phyloP scores from a whole-genome alignment of 2,113 vertebrate genomes.

The Orcinus orca region DNA sequence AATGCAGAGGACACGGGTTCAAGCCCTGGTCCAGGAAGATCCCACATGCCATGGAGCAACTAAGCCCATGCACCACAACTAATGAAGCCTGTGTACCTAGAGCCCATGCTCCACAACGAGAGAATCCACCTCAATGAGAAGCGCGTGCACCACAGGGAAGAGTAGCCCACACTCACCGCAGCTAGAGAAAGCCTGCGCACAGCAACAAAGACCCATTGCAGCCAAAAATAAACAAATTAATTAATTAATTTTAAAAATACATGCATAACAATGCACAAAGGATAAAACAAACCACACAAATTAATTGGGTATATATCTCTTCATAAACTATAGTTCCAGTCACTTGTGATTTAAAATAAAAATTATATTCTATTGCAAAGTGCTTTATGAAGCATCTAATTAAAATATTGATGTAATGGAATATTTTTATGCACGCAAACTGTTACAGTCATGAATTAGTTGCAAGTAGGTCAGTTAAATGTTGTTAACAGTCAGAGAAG shows the following conservation, averaged over 20 bases:
- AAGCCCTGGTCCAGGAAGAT: too few relatives aligned
- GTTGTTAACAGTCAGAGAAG: background rate
- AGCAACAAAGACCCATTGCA: too few relatives aligned
- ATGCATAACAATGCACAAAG: background rate
- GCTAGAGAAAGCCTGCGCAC: too few relatives aligned
- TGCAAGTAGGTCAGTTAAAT: slow-evolving; percentile 27
- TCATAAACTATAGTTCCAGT: background rate
- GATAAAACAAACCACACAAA: background rate
- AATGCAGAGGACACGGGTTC: too few relatives aligned
- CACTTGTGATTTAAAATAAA: background rate
- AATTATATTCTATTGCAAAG: background rate
- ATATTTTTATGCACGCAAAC: background rate
- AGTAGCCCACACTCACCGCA: too few relatives aligned
- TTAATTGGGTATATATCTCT: background rate
- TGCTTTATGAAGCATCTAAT: slow-evolving; percentile 42
- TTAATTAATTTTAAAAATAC: background rate
- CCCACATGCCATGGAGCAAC: too few relatives aligned
- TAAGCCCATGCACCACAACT: too few relatives aligned
- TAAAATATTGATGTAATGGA: slow-evolving; percentile 33
- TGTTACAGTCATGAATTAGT: background rate
- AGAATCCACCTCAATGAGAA: too few relatives aligned
- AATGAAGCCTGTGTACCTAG: too few relatives aligned
- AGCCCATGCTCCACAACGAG: too few relatives aligned
- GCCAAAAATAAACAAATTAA: too few relatives aligned
- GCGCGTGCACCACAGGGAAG: accelerated